Conservation (phyloP, 2,113 vertebrate species). For the Pycnonotus jocosus region DNA sequence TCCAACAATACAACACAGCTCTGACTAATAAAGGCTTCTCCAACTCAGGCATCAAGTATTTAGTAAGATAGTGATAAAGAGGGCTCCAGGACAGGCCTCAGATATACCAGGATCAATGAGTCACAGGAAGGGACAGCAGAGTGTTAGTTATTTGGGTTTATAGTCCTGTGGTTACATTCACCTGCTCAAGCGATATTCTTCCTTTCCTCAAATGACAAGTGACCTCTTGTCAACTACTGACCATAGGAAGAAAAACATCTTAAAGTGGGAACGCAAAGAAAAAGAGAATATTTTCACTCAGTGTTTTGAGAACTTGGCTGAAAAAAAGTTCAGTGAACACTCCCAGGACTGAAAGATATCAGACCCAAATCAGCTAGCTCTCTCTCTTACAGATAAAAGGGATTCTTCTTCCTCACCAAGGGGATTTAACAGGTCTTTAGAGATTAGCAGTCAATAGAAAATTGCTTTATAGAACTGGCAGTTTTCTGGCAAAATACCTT, state of each 20-base stretch:
- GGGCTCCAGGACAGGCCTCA: not conserved
- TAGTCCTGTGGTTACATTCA: not conserved
- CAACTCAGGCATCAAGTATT: not conserved
- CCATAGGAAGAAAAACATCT: not conserved
- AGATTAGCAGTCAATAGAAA: not conserved
- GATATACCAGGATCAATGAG: not conserved
- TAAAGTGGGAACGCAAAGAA: not conserved
- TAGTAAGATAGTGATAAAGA: not conserved
- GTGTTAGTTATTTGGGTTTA: not conserved
- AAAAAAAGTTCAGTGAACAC: not conserved
- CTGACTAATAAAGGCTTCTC: not conserved
- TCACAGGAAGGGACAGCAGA: not conserved
- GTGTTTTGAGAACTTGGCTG: not conserved
- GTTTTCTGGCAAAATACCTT: not conserved
- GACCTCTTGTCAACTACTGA: not conserved
- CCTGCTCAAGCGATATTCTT: not conserved
- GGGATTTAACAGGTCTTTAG: not conserved
- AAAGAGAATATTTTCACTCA: not conserved
- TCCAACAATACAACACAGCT: not conserved
- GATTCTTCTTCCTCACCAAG: not conserved
- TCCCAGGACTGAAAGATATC: not conserved
- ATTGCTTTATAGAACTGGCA: not conserved
- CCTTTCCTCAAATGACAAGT: not conserved
- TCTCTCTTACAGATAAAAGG: not conserved
- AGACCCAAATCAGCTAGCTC: not conserved